Evolutionary conservation across 2,113 vertebrate species (phyloP), one percentile per base, ranked within the genome.

Genomic region (Seriola quinqueradiata): DNA sequence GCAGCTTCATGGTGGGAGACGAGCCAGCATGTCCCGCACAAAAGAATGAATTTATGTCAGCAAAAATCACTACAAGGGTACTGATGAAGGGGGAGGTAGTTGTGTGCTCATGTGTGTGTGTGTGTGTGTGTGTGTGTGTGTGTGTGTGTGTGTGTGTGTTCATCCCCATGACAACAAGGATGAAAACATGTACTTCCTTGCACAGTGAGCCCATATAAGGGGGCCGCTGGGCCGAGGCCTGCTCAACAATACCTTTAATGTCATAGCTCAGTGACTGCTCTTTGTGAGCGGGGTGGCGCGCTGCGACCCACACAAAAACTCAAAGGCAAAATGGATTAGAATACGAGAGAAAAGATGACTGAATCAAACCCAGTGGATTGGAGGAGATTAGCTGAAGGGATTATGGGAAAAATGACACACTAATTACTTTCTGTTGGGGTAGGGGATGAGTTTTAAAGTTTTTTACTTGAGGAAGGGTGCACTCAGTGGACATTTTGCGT

Each of bases 321-420:
- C 93, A 94, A 95, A 95, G 91, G 93, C 90, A 93, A 93, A 95
- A 94, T 93, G 92, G 91, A 95, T 95, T 94, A 94, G 93, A 95
- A 94, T 91, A 93, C 90, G 88, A 93, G 90, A 94, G 92, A 94
- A 95, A 93, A 95, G 93, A 95, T 94, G 92, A 95, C 93, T 95
- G 94, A 93, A 94, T 95, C 93, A 93, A 94, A 92, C 87, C 69
- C 92, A 93, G 82, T 95, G 92, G 93, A 95, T 95, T 94, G 93
- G 87, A 85, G 84, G 86, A 93, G 94, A 95, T 94, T 95, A 94
- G 75, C 52, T 76, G 85, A 92, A 69, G 82, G 90, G 89, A 91
- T 93, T 92, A 87, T 78, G 74, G 80, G 78, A 83, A 87, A 94
- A 94, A 93, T 90, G 84, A 94, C 92, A 94, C 90, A 90, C 90